Evolutionary conservation across 2,888 invertebrate genomes (phyloP), one percentile per base, ranked within the genome.

Genomic region (Euclidia mi): DNA sequence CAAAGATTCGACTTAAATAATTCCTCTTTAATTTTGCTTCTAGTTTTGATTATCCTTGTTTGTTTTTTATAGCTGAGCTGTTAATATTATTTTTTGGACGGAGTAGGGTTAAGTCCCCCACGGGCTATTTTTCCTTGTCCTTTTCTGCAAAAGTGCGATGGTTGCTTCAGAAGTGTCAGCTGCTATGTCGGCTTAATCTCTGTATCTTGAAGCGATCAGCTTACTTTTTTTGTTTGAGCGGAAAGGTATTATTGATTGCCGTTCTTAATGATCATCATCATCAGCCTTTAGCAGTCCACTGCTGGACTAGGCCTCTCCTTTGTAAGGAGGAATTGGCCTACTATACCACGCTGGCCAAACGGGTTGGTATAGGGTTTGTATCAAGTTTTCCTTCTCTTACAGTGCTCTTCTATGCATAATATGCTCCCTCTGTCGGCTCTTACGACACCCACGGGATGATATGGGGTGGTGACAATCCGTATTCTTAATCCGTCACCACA

Each of bases 1-100:
- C 87, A 89, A 90, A 87, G 84, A 63, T 40, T 51, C 69, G 52
- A 61, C 70, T 82, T 85, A 85, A 88, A 88, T 87, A 87, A 87
- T 84, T 82, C 78, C 67, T 78, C 81, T 84, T 81, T 84, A 81
- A 87, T 87, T 82, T 77, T 67, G 59, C 60, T 66, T 59, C 40
- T 61, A 59, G 64, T 71, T 74, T 65, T 68, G 48, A 57, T 62
- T 58, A 40, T 56, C 68, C 44, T 51, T 62, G 66, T 67, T 76
- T 71, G 64, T 72, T 75, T 75, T 76, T 71, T 64, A 72, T n/a
- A n/a, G n/a, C 56, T 57, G 59, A 52, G 62, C 51, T 70, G 70
- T 62, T 71, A 62, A 71, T 73, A 60, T 40, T 73, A 59, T 40
- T 57, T 48, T 46, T 63, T 48, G 17, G 18, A 48, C 40, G 29